phyloP scores from a whole-genome alignment of 2,797 vertebrate species.

The Coreius guichenoti region DNA sequence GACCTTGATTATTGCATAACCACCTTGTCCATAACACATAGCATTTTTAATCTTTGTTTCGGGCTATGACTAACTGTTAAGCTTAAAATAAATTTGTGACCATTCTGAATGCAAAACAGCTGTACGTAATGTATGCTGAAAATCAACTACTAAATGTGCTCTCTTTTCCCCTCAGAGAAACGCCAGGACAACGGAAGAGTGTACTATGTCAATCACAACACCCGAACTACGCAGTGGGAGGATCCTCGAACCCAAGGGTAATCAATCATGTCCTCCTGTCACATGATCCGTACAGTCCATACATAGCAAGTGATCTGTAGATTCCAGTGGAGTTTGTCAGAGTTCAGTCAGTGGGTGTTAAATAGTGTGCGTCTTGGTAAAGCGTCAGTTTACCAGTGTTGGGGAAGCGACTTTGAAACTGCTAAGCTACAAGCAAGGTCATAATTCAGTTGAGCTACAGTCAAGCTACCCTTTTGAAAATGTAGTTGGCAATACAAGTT shows the following conservation, averaged over 20 bases:
- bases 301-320: slow-evolving; percentile 5
- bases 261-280: slow-evolving; percentile 36
- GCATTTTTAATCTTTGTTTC: neutral
- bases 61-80: neutral
- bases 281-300: neutral
- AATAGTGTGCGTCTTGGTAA: neutral
- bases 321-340: neutral
- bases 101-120: neutral
- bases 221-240: slow-evolving; percentile 96
- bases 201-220: slow-evolving; percentile 99
- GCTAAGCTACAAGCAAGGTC: neutral
- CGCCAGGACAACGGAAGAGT: slow-evolving; percentile 97
- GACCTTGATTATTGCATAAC: too few species aligned
- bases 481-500: neutral
- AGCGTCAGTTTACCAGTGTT: neutral
- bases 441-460: neutral
- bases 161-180: slow-evolving; percentile 81
- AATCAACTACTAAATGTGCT: neutral
- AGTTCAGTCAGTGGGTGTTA: neutral
- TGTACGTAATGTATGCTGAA: neutral
- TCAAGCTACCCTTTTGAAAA: neutral
- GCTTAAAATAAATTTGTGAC: neutral
- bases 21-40: neutral
- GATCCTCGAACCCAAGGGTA: slow-evolving; percentile 97
- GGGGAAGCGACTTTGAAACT: neutral